Evolutionary conservation across 2,797 vertebrate genomes (phyloP), one percentile per base, ranked within the genome.

Genomic region (Glyptemys insculpta): DNA sequence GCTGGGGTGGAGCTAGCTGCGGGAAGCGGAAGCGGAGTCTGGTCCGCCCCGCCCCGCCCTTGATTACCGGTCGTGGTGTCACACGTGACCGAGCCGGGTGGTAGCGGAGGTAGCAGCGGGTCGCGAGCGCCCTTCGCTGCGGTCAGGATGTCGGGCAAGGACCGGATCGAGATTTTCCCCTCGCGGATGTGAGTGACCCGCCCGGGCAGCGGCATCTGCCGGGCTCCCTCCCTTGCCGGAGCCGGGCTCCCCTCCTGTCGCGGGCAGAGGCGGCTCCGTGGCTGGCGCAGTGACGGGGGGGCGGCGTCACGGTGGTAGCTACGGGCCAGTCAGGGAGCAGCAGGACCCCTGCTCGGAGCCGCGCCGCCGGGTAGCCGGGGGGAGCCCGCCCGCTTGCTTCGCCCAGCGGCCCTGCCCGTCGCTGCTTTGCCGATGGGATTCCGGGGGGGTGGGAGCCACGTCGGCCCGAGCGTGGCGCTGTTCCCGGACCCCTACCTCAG

Each of bases 141-240:
- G 41, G 72, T 93, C 97, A 98, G 97, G 96, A 99, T 99, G 99
- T 99, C 99, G 90, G 98, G 98, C 96, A 99, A 99, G 98, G 99
- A 99, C 6, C 98, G 99, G 98, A 99, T 99, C 98, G 99, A 99
- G 97, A 95, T 99, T 86, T 99, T 99, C 97, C 99, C 99, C 6
- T 99, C 99, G 81, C 98, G 99, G 98, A 99, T 99, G 99, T 99
- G 98, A 99, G 99, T 98, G 97, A 49, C 31, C 2, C 41, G 41
- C 8, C 29, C 12, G 81, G 54, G 11, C 14, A n/a, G 11, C 49
- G 41, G 12, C 11, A 4, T 25, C 7, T 29, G 18, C 53, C 14
- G 16, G 37, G 5, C 8, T 23, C 5, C 50, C 56, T 83, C 10
- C 25, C 7, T 15, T 18, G 50, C n/a, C 34, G 19, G n/a, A 54